phyloP scores from a whole-genome alignment of 2,888 invertebrate genomes.

The Dasysyrphus tricinctus region DNA sequence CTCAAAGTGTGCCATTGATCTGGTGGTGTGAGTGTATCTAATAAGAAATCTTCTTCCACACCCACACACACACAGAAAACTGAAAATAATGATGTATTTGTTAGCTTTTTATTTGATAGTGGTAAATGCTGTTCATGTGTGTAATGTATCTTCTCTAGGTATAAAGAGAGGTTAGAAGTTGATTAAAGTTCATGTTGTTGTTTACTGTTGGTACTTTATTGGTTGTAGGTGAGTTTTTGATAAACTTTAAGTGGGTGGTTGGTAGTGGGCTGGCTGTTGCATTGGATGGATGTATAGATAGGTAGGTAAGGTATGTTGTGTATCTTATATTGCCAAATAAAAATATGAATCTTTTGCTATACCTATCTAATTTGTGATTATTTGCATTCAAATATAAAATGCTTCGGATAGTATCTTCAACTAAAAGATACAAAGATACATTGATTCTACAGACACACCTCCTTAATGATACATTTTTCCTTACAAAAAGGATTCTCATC shows the following conservation, averaged over 20 bases:
- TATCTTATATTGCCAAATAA: background rate
- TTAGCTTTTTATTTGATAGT: slow-evolving; percentile 2
- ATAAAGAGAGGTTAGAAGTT: slow-evolving; percentile 53
- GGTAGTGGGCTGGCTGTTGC: slow-evolving; percentile 10
- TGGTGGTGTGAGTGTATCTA: slow-evolving; percentile 50
- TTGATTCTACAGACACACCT: slow-evolving; percentile 32
- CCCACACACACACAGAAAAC: slow-evolving; percentile 30
- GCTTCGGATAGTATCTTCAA: background rate
- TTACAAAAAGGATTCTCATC: slow-evolving; percentile 37
- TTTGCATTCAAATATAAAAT: background rate
- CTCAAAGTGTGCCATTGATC: slow-evolving; percentile 26
- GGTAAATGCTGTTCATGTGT: slow-evolving; percentile 10
- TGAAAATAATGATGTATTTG: background rate
- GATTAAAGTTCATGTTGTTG: slow-evolving; percentile 45
- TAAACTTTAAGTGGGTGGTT: slow-evolving; percentile 33
- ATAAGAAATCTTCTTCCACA: slow-evolving; percentile 53
- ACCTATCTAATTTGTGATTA: background rate
- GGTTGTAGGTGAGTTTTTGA: slow-evolving; percentile 42
- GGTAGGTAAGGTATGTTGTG: background rate
- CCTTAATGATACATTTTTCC: background rate
- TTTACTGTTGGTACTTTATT: slow-evolving; percentile 43
- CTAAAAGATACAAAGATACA: background rate
- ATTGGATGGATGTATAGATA: background rate
- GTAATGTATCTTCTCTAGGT: slow-evolving; percentile 33
- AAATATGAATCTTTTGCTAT: background rate